Conservation (phyloP, 2,888 invertebrate genomes). For the Celastrina argiolus region DNA sequence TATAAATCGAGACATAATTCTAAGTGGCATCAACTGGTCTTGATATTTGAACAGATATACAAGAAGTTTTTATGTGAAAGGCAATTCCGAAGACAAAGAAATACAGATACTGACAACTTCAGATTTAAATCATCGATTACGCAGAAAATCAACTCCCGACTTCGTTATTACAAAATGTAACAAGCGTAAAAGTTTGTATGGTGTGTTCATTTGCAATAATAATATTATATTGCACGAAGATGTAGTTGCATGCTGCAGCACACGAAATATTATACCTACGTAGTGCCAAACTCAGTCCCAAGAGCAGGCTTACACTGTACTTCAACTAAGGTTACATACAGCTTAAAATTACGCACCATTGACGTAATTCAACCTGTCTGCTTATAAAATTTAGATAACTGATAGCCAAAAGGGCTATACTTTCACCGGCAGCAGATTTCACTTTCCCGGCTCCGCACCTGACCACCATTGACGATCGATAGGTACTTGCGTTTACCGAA, state of each 20-base stretch:
- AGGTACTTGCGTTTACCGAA: slow-evolving; percentile 51
- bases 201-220: neutral
- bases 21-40: slow-evolving; percentile 39
- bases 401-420: slow-evolving; percentile 41
- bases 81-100: slow-evolving; percentile 45
- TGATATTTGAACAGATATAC: slow-evolving; percentile 48
- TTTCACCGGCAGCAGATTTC: slow-evolving; percentile 68
- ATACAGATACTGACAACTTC: slow-evolving; percentile 16
- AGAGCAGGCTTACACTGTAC: too few species aligned
- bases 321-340: neutral
- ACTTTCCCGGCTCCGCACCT: slow-evolving; percentile 64
- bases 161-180: neutral
- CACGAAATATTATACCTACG: too few species aligned
- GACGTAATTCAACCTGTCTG: slow-evolving; percentile 31
- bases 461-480: slow-evolving; percentile 51
- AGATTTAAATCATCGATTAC: slow-evolving; percentile 21
- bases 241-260: too few species aligned
- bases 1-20: slow-evolving; percentile 11
- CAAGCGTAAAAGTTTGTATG: neutral
- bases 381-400: slow-evolving; percentile 68
- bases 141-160: neutral
- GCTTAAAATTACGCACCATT: slow-evolving; percentile 17
- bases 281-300: too few species aligned
- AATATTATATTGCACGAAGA: neutral
- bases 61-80: slow-evolving; percentile 48